phyloP scores from a whole-genome alignment of 2,113 vertebrate genomes.

The Tetraodon nigroviridis region DNA sequence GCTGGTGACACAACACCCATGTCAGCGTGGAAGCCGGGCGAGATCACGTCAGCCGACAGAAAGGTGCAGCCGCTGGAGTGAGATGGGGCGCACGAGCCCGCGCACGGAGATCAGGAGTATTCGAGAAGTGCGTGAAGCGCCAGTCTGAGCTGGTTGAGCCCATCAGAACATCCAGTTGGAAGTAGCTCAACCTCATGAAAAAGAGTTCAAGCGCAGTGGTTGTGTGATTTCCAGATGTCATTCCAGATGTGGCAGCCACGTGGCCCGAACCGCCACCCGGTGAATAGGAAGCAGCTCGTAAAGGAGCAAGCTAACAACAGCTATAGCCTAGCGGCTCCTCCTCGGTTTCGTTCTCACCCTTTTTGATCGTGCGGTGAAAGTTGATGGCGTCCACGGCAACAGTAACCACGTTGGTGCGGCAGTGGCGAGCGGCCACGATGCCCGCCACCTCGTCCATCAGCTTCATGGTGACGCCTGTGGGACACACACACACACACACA shows the following conservation, averaged over 20 bases:
- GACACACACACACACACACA: slow-evolving; percentile 23
- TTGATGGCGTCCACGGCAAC: slow-evolving; percentile 95
- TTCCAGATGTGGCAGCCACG: slow-evolving; percentile 19
- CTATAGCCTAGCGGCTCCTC: not conserved
- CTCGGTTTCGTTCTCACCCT: slow-evolving; percentile 86
- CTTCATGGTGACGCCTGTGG: slow-evolving; percentile 94
- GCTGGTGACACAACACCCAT: slow-evolving; percentile 40
- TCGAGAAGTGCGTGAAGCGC: not conserved
- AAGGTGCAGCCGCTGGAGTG: slow-evolving; percentile 6
- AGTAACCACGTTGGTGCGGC: slow-evolving; percentile 93
- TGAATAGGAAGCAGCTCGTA: not conserved
- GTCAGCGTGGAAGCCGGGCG: slow-evolving; percentile 32
- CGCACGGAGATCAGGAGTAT: slow-evolving; percentile 12
- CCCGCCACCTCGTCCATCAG: slow-evolving; percentile 96
- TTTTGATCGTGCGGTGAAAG: slow-evolving; percentile 92
- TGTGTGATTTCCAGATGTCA: slow-evolving; percentile 34
- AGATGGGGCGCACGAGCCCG: slow-evolving; percentile 7
- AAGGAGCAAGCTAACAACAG: not conserved
- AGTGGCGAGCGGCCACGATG: slow-evolving; percentile 89
- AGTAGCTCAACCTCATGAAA: not conserved
- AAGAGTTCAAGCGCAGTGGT: not conserved
- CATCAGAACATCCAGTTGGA: slow-evolving; percentile 35
- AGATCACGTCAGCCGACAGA: slow-evolving; percentile 48
- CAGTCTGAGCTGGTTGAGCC: slow-evolving; percentile 7
- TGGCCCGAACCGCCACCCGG: too few species aligned